Conservation (phyloP, 2,113 vertebrate species). For the Bos indicus region DNA sequence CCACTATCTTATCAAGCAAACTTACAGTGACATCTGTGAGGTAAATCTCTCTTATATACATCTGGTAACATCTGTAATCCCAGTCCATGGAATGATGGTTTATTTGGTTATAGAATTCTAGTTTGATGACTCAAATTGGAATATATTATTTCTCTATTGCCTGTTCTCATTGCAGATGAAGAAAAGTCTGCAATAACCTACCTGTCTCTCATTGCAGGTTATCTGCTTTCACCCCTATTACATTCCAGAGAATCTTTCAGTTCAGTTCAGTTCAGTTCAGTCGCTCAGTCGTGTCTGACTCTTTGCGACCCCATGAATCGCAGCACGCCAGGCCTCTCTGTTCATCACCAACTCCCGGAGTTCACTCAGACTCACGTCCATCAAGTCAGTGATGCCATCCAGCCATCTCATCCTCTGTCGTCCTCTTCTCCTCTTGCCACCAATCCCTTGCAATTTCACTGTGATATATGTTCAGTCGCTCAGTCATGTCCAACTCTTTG, state of each 20-base stretch:
- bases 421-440: too few species aligned
- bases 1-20: background rate
- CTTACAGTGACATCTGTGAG: background rate
- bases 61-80: background rate
- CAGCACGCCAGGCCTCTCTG: too few species aligned
- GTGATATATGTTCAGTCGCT: background rate
- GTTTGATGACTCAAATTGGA: background rate
- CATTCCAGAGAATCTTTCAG: background rate
- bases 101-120: background rate
- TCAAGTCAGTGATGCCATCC: too few species aligned
- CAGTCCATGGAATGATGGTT: background rate
- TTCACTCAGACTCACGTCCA: too few species aligned
- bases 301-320: too few species aligned
- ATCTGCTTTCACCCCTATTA: background rate
- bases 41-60: background rate
- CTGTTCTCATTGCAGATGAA: background rate
- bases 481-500: background rate
- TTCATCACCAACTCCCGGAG: too few species aligned
- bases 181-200: background rate
- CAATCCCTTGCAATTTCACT: background rate
- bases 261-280: too few species aligned
- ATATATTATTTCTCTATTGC: background rate
- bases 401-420: too few species aligned
- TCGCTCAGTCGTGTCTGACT: too few species aligned
- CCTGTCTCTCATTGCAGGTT: background rate